Evolutionary conservation across 2,888 invertebrate species (phyloP), one percentile per base, ranked within the genome.

Genomic region (Cataglyphis albicans): DNA sequence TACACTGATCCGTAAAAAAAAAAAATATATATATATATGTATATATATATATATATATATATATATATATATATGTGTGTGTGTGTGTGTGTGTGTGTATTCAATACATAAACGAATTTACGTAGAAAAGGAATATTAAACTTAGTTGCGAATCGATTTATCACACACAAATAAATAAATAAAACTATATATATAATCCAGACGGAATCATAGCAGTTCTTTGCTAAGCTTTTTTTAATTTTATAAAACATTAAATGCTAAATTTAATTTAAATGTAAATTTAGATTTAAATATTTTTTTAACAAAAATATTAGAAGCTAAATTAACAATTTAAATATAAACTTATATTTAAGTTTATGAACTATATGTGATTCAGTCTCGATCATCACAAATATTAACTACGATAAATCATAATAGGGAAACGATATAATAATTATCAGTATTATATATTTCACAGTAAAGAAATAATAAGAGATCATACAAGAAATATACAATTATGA

Each of bases 111-210:
- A 18, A 72, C 87, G 87, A 89, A 91, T 91, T 90, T 89, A 88
- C 88, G 84, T 90, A 91, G 91, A 91, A 90, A 90, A 91, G 87
- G 89, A 89, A 89, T 92, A 91, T 89, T 91, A 88, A 85, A 84
- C 55, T 67, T 67, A 68, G 5, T 89, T 91, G 91, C 88, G 87
- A 91, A 87, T 82, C 85, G 86, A 84, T 88, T 90, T 87, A 91
- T 87, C 89, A 25, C 25, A 25, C 25, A 25, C 25, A 91, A 92
- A 92, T 91, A 92, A 92, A 92, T 92, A 90, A 92, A 87, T 89
- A 86, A 89, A 90, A 88, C 15, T 67, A 18, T 64, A 18, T 75
- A 59, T 65, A 32, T 21, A 21, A 76, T 68, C 25, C 9, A 90
- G 89, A 89, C 86, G 84, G 90, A 88, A 91, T 90, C 91, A 88